These are phyloP conservation scores for Engystomops pustulosus DNA, from an alignment of 2,113 vertebrate species.

Conservation along the genomic window DNA sequence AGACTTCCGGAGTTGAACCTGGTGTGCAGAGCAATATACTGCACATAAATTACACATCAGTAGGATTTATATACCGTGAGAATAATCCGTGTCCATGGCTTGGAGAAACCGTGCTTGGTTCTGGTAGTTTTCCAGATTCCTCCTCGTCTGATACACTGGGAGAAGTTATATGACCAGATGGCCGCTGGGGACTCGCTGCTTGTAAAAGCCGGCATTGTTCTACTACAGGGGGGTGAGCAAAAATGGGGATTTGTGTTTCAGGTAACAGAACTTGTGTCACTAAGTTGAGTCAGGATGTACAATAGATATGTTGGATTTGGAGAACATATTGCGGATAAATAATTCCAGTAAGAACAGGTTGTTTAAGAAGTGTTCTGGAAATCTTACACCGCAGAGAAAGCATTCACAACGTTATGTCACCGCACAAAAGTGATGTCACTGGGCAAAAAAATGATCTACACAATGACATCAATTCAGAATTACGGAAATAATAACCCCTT, in stretches of 20 bases:
- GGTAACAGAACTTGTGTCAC: not conserved
- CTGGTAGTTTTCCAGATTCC: not conserved
- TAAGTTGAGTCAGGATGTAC: not conserved
- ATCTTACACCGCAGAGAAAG: too few species aligned
- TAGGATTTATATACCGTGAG: slow-evolving; percentile 29
- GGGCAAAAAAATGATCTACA: too few species aligned
- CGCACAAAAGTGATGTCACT: too few species aligned
- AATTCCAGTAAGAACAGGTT: not conserved
- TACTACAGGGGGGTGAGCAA: not conserved
- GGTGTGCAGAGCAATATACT: slow-evolving; percentile 12
- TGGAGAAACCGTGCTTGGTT: not conserved
- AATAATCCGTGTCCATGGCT: not conserved
- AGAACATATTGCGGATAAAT: not conserved
- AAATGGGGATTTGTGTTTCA: not conserved
- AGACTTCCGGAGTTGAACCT: slow-evolving; percentile 23
- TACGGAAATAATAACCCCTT: too few species aligned
- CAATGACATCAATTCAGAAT: too few species aligned
- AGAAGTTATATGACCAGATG: slow-evolving; percentile 5
- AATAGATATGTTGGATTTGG: not conserved
- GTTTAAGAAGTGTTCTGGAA: too few species aligned
- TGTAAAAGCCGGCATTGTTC: slow-evolving; percentile 29
- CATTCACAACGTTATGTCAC: too few species aligned
- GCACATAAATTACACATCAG: slow-evolving; percentile 31
- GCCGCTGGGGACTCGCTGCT: not conserved
- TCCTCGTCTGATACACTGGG: not conserved